phyloP scores from a whole-genome alignment of 2,888 invertebrate genomes.

The Pimpla rufipes region DNA sequence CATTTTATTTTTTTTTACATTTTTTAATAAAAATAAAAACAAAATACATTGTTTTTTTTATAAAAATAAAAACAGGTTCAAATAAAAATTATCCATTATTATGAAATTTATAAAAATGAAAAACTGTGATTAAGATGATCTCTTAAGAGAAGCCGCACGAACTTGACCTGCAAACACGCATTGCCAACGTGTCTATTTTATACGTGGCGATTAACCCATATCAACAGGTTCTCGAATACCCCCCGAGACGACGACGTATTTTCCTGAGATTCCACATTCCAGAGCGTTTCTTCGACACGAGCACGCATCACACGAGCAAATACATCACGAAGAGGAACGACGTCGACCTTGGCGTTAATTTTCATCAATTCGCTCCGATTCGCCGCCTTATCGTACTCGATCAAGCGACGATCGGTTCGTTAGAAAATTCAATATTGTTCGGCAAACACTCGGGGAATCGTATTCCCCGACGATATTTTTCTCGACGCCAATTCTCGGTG shows the following conservation, averaged over 20 bases:
- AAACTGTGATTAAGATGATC: background rate
- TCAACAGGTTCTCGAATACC: background rate
- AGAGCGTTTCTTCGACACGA: conserved; percentile 10
- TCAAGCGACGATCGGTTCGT: background rate
- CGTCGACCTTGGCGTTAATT: background rate
- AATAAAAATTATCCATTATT: no score
- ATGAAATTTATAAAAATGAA: no score
- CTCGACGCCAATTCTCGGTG: conserved; percentile 28
- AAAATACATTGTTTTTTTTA: background rate
- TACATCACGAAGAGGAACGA: conserved; percentile 11
- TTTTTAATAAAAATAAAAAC: background rate
- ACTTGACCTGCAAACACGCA: background rate
- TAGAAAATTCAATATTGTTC: conserved; percentile 32
- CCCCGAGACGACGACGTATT: background rate
- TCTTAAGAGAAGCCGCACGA: background rate
- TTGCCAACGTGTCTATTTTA: background rate
- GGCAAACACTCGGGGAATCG: conserved; percentile 12
- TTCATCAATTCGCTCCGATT: background rate
- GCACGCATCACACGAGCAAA: conserved; percentile 34
- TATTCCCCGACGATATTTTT: conserved; percentile 10
- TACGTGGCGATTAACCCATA: conserved; percentile 9
- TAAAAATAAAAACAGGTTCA: no score
- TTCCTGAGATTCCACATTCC: conserved; percentile 1
- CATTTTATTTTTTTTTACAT: background rate
- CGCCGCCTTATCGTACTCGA: background rate